A percentile compares a stretch with the other conserved stretches of the same genome.
phyloP scores from a whole-genome alignment of 2,797 vertebrate genomes.

The Diglossa cyanea region DNA sequence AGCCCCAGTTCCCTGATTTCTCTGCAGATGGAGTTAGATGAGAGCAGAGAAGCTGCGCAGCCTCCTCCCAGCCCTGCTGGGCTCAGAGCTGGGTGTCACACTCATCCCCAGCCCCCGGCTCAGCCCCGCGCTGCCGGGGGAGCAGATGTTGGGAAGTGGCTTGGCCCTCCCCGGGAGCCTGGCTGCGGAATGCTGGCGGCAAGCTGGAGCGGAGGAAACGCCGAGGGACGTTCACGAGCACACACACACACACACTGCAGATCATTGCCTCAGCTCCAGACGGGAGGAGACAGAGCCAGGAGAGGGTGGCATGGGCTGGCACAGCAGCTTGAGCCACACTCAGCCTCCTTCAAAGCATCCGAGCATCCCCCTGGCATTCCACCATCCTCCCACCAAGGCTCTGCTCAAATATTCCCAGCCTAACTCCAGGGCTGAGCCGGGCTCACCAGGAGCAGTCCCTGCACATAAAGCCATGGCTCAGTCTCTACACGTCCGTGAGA shows the following conservation, averaged over 20 bases:
- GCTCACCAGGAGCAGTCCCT: background rate
- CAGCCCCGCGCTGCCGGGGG: background rate
- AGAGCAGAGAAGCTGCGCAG: background rate
- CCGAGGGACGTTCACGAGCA: background rate
- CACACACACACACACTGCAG: background rate
- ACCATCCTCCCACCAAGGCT: background rate
- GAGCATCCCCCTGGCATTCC: background rate
- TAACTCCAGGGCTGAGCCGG: background rate
- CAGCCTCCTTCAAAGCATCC: background rate
- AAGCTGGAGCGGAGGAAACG: constrained; percentile 3
- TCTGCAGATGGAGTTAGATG: background rate
- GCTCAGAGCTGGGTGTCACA: background rate
- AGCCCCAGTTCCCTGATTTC: accelerated
- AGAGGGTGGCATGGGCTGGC: background rate
- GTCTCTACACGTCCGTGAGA: background rate
- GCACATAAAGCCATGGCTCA: background rate
- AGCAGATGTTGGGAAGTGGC: constrained; percentile 52
- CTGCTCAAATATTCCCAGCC: background rate
- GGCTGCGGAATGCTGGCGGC: background rate
- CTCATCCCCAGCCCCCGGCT: background rate
- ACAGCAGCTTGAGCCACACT: background rate
- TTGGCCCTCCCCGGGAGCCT: background rate
- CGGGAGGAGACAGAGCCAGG: background rate
- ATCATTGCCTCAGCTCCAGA: background rate
- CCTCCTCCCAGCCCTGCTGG: background rate